These are phyloP conservation scores for Riparia riparia DNA, from an alignment of 2,113 vertebrate species.

Conservation along the genomic window DNA sequence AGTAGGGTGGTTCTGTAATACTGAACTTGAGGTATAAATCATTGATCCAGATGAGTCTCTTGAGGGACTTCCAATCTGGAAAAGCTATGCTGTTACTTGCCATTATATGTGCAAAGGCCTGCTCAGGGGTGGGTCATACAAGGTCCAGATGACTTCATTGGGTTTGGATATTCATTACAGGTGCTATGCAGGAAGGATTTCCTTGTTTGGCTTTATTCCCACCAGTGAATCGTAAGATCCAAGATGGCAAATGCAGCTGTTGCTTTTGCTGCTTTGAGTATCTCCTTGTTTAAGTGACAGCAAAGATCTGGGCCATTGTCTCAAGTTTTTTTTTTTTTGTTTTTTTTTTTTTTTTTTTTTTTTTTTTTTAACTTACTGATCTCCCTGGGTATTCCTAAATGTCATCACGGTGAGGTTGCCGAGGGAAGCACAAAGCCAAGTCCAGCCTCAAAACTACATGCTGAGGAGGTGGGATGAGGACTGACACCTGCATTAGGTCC, in stretches of 20 bases:
- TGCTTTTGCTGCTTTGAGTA: neutral
- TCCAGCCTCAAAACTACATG: neutral
- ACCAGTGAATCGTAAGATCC: neutral
- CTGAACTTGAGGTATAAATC: slow-evolving; percentile 15
- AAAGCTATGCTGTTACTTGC: slow-evolving; percentile 5
- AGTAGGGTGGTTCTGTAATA: neutral
- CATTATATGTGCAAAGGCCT: neutral
- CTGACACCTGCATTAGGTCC: neutral
- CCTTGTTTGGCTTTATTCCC: slow-evolving; percentile 15
- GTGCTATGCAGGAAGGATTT: neutral
- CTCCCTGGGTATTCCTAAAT: neutral
- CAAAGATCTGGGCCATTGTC: neutral
- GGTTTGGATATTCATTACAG: slow-evolving; percentile 18
- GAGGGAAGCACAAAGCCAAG: neutral
- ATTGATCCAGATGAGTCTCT: neutral
- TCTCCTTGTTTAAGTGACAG: neutral
- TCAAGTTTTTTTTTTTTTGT: neutral
- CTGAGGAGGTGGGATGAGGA: neutral
- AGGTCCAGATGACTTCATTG: slow-evolving; percentile 17
- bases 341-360: neutral
- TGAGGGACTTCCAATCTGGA: neutral
- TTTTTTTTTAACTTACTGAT: neutral
- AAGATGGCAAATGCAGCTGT: neutral
- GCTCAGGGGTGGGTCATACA: neutral
- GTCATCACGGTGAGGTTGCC: neutral